Evolutionary conservation across 1,140 invertebrate genomes (phyloP), one percentile per base, ranked within the genome.

Genomic region (Tenebrio molitor): DNA sequence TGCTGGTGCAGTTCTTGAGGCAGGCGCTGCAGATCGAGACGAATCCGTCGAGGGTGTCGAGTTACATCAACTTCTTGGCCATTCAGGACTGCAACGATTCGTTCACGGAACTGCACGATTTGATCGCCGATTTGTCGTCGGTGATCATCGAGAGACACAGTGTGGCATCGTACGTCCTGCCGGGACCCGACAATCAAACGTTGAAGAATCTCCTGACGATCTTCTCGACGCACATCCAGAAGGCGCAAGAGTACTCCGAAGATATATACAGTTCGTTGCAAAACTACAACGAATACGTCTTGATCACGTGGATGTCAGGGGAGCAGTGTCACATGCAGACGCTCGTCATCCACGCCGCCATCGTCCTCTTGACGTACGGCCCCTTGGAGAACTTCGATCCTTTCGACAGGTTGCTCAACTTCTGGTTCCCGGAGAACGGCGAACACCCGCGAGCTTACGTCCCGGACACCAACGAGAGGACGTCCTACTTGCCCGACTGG

Each of bases 61-160:
- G 91, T n/a, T 98, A 98, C 82, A 91, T 98, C 16, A 88, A 89
- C 16, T 97, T 96, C 83, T 87, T 98, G 7, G 90, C 95, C 0
- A 84, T 87, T 0, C 91, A 95, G 83, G 91, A 91, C 0, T 82
- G 86, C 0, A 87, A 90, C 36, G 89, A 91, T 78, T 86, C 89
- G 4, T 84, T 90, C 0, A 88, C 85, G 1, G 90, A 91, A 64
- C 83, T 91, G 75, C 85, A 87, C 10, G 89, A 91, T 72, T 82
- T 91, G 15, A 88, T 90, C 4, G 83, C 84, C 36, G 96, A 98
- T 82, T 90, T 98, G 77, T 93, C 95, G 1, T 94, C 96, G 76
- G 84, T 98, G 42, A 92, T 99, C 53, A 96, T 98, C 12, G 96
- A 98, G 83, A 86, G 97, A n/a, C 93, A 91, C 72, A 95, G 93